Percentiles rank a stretch among this genome's conserved stretches.
These are phyloP conservation scores for Salvator merianae DNA, from an alignment of 2,113 vertebrate genomes.

Conservation along the genomic window DNA sequence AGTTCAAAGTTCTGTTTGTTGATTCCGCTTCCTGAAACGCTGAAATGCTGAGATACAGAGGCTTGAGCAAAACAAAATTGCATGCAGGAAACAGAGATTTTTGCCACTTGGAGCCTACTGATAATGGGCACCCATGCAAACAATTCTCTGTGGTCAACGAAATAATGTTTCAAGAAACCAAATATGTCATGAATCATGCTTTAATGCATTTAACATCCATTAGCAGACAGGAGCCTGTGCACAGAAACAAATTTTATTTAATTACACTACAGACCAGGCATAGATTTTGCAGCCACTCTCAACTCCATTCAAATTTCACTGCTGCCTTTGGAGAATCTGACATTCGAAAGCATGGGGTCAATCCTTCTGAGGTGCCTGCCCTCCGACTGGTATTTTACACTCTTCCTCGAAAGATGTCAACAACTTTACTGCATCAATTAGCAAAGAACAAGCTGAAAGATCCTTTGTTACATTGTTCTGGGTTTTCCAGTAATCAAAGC, in stretches of 20 bases:
- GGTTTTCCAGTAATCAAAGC: conserved; percentile 48
- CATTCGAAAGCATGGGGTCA: neutral
- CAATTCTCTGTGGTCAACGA: conserved; percentile 30
- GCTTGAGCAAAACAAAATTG: conserved; percentile 30
- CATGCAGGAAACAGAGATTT: conserved; percentile 47
- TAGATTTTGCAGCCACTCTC: neutral
- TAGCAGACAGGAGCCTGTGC: conserved; percentile 20
- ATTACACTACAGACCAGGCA: neutral
- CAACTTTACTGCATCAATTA: neutral
- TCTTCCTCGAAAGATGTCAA: neutral
- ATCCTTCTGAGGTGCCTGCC: neutral
- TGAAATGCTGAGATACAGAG: conserved; percentile 54
- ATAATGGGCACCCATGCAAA: conserved; percentile 12
- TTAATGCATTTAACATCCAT: conserved; percentile 40
- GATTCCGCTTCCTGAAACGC: conserved; percentile 69
- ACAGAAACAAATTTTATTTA: conserved; percentile 31
- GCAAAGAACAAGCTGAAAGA: conserved; percentile 31
- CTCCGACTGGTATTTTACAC: conserved; percentile 9
- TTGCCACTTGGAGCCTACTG: conserved; percentile 48
- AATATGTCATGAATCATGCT: neutral
- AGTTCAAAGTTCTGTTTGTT: conserved; percentile 64
- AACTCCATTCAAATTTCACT: neutral
- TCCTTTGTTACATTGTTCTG: conserved; percentile 29
- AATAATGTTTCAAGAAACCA: conserved; percentile 4
- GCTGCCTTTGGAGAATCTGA: neutral